Evolutionary conservation across 1,140 invertebrate species (phyloP), one percentile per base, ranked within the genome.

Genomic region (Drosophila parabipectinata): DNA sequence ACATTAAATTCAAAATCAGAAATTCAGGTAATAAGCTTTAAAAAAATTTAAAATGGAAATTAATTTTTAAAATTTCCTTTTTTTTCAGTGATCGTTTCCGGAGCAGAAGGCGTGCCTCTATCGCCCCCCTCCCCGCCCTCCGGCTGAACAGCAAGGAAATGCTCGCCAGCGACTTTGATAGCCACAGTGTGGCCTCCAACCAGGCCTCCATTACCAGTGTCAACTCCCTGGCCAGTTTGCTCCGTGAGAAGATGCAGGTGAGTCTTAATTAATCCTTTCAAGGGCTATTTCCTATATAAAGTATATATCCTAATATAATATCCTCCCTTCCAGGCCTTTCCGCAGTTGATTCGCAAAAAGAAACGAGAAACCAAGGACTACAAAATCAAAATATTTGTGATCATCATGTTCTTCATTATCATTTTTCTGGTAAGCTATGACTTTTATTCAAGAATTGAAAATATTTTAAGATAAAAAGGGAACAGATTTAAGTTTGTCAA

Each of bases 241-340:
- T 97, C 1, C 95, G 95, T 72, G 96, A 97, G 83, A 97, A 97
- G 93, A 92, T 97, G 51, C 95, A 97, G 92, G 94, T 97, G 91
- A 81, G 90, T 18, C 37, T 6, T 4, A 41, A 34, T 3, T 28
- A 24, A 44, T 56, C n/a, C 7, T 10, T 53, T 2, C 12, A 2
- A 1, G n/a, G 9, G n/a, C 9, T 34, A 18, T 28, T 6, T 28
- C 6, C 6, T 28, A 28, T 28, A 7, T 28, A 1, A 18, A 1
- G 18, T 28, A 28, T 28, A 28, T 28, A 28, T 28, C 5, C 8
- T 45, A 45, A 45, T 21, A 7, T 4, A 6, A 8, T 7, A 10
- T 4, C 4, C 1, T 55, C 1, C n/a, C 10, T 28, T 14, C 0
- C 24, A 90, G 89, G 82, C 89, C 21, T 91, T 91, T 44, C 90